These are phyloP conservation scores for Oreotragus oreotragus DNA, from an alignment of 2,113 vertebrate species.

Conservation along the genomic window DNA sequence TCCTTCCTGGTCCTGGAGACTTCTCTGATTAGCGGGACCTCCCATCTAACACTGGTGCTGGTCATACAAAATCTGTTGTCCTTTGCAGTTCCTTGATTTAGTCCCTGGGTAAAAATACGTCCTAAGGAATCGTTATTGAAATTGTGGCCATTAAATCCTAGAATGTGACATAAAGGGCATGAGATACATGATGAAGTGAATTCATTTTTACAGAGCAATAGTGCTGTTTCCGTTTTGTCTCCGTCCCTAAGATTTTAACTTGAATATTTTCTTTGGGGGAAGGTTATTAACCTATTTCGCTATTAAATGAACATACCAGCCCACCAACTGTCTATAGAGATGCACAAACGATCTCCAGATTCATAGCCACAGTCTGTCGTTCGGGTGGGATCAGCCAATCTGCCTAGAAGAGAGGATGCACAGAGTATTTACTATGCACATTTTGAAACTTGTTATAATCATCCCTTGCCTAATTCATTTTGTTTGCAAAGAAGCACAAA, in stretches of 20 bases:
- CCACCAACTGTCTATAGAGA: slow-evolving; percentile 84
- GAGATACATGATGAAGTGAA: background rate
- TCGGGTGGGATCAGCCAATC: slow-evolving; percentile 76
- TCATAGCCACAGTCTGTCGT: slow-evolving; percentile 64
- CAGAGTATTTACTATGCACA: background rate
- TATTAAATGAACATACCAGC: slow-evolving; percentile 77
- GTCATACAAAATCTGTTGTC: background rate
- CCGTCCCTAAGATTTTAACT: background rate
- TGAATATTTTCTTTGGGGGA: background rate
- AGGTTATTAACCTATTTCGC: background rate
- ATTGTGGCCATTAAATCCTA: background rate
- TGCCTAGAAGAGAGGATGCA: slow-evolving; percentile 67
- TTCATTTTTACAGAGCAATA: background rate
- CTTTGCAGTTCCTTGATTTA: background rate
- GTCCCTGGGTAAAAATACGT: background rate
- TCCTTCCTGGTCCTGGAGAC: background rate
- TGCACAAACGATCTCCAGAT: slow-evolving; percentile 61
- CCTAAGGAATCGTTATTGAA: background rate
- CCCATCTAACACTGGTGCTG: background rate
- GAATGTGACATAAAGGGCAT: background rate
- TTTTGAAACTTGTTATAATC: background rate
- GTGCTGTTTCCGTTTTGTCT: background rate
- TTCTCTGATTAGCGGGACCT: background rate
- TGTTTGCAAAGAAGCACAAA: background rate
- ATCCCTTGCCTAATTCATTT: background rate